Conservation (phyloP, 2,888 invertebrate genomes). For the Ypsolopha scabrella region DNA sequence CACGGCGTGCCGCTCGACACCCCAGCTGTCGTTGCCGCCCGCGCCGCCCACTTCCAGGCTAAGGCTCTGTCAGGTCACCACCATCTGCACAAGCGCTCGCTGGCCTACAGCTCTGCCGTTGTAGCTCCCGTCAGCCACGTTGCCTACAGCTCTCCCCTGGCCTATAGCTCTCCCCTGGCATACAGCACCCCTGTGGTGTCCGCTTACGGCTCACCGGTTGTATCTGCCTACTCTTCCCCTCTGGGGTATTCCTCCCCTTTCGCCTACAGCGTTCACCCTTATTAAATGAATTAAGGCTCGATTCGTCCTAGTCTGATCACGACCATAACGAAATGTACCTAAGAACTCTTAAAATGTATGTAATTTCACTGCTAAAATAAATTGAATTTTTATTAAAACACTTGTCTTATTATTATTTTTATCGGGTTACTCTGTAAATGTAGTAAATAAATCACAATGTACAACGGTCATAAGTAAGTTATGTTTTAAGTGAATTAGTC, state of each 20-base stretch:
- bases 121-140: slow-evolving; percentile 29
- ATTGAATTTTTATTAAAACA: slow-evolving; percentile 4
- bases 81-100: slow-evolving; percentile 42
- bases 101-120: slow-evolving; percentile 17
- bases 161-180: slow-evolving; percentile 25
- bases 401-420: too few relatives aligned
- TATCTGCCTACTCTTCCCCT: slow-evolving; percentile 18
- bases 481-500: too few relatives aligned
- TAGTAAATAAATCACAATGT: too few relatives aligned
- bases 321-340: slow-evolving; percentile 3
- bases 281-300: slow-evolving; percentile 20
- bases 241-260: too few relatives aligned
- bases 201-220: slow-evolving; percentile 17
- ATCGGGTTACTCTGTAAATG: too few relatives aligned
- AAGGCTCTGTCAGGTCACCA: slow-evolving; percentile 50
- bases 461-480: too few relatives aligned
- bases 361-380: slow-evolving; percentile 28
- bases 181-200: slow-evolving; percentile 18
- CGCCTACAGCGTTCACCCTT: slow-evolving; percentile 46
- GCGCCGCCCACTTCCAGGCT: slow-evolving; percentile 54
- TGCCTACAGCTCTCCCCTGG: slow-evolving; percentile 23
- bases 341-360: slow-evolving; percentile 6
- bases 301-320: slow-evolving; percentile 12
- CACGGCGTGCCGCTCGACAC: slow-evolving; percentile 61
- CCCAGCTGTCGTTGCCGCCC: slow-evolving; percentile 60